Percentiles rank a stretch among this genome's conserved stretches.
Evolutionary conservation across 2,888 invertebrate genomes (phyloP).

Genomic region (Julus scandinavius): DNA sequence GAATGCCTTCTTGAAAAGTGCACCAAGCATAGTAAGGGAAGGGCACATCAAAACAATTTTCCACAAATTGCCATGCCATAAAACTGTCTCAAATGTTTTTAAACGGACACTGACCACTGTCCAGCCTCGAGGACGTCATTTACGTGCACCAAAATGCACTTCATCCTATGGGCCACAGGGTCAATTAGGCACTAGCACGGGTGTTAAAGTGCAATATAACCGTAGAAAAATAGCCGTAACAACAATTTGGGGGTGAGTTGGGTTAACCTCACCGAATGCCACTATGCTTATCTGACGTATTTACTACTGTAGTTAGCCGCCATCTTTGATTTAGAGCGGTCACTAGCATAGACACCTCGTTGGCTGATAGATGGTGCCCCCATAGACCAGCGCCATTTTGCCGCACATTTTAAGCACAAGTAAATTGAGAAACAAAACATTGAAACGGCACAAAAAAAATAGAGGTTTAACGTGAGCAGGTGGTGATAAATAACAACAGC

Average conservation of each 20-base stretch:
- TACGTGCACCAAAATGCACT: neutral
- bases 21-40: neutral
- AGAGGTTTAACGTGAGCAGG: neutral
- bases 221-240: constrained; percentile 9
- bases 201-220: neutral
- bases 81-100: neutral
- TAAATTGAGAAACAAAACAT: neutral
- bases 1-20: too few relatives aligned
- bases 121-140: neutral
- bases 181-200: constrained; percentile 26
- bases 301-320: neutral
- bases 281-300: neutral
- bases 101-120: neutral
- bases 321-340: constrained; percentile 34
- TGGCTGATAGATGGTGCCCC: neutral
- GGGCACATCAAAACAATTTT: neutral
- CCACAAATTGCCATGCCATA: constrained; percentile 2
- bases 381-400: constrained; percentile 9
- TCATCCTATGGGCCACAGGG: neutral
- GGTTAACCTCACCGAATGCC: neutral
- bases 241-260: neutral
- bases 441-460: neutral
- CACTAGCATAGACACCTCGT: neutral
- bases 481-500: constrained; percentile 9
- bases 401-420: neutral